phyloP scores from a whole-genome alignment of 2,888 invertebrate genomes.

The Parapristionchus giblindavisi region DNA sequence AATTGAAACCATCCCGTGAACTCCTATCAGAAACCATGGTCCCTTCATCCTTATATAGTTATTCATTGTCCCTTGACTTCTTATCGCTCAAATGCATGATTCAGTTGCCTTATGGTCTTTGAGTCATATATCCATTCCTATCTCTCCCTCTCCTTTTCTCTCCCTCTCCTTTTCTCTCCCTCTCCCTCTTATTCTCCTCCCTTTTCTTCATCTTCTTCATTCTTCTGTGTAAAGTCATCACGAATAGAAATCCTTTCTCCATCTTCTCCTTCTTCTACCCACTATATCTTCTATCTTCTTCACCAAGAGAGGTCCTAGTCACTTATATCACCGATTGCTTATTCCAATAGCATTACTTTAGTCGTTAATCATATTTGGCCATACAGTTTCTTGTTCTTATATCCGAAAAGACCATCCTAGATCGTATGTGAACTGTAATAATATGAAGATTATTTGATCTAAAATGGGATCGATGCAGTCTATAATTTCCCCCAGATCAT shows the following conservation, averaged over 20 bases:
- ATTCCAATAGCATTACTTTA: background rate
- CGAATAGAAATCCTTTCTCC: slow-evolving; percentile 6
- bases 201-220: background rate
- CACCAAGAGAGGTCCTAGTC: slow-evolving; percentile 24
- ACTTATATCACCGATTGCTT: slow-evolving; percentile 1
- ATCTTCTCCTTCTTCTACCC: no score
- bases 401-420: no score
- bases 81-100: background rate
- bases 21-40: background rate
- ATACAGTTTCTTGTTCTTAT: no score
- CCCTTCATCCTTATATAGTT: background rate
- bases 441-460: no score
- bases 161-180: background rate
- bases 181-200: background rate
- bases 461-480: no score
- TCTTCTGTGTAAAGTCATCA: slow-evolving; percentile 32
- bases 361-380: no score
- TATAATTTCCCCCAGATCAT: no score
- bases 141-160: background rate
- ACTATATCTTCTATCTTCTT: slow-evolving; percentile 21
- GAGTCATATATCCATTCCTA: background rate
- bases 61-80: background rate
- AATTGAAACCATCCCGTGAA: no score
- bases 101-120: background rate
- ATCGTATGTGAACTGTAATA: no score